Base-by-base conservation (phyloP, 2,113 vertebrate genomes). In the Pomatorhinus ruficollis region DNA sequence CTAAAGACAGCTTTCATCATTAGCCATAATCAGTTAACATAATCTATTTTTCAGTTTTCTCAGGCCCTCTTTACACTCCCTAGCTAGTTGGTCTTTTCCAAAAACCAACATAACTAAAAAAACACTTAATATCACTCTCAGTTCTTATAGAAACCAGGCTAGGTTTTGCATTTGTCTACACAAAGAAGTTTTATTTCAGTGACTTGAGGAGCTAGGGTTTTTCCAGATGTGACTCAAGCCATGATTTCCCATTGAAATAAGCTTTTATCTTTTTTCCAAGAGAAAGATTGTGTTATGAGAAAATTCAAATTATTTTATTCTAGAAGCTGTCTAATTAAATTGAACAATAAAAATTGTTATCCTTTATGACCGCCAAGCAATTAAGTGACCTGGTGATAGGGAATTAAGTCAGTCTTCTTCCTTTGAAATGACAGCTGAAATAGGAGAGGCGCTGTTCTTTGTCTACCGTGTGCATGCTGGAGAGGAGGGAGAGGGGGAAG, bases 291-390 rank as follows among this genome's bases (percentile, higher is more conserved):
- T 70, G 49, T 80, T 95, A 85, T 49, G 74, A 92, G 59, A 88
- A 94, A 95, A 97, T 89, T 80, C n/a, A 91, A 89, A 91, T 53
- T 1, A 85, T 95, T 95, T 95, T 94, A 94, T 96, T 84, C 90
- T 92, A 82, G 77, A 77, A 17, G 44, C 79, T 94, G 76, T 77
- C 88, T 96, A 91, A 97, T 92, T 83, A 95, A 92, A 96, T 53
- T 45, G 80, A 94, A 93, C 89, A 97, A 97, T 96, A 94, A 91
- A 95, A 94, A 89, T 87, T 65, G 60, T 92, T 96, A 88, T 96
- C 85, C 71, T 93, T 89, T 83, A 87, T 87, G 93, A 94, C 77
- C 4, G 0, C 70, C 70, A 93, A 87, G 77, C 92, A 96, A 94
- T 95, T 93, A 96, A 92, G 68, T 97, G 93, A 95, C 93, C 90